Base-by-base conservation (phyloP, 2,888 invertebrate genomes). In the Aphidoletes aphidimyza region DNA sequence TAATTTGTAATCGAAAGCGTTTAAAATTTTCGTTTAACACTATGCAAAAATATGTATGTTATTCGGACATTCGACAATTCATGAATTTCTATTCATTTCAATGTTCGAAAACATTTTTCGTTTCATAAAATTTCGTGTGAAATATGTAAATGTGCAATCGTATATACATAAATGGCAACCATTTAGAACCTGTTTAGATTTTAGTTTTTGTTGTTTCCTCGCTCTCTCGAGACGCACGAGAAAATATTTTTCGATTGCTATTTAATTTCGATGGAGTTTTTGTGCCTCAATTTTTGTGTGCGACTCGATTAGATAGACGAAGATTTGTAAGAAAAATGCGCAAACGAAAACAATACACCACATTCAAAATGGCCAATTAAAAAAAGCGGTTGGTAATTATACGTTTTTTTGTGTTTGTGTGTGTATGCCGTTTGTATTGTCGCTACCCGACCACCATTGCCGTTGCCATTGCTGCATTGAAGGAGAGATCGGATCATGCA, bases 101-200 rank as follows among this genome's bases (percentile, higher is more conserved):
- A 39, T 5, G 11, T 8, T 11, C 39, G 39, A 39, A 39, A 39
- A n/a, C n/a, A n/a, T n/a, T n/a, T n/a, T n/a, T n/a, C 39, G 69
- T 69, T 69, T 69, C 69, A 69, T 69, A 30, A 69, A 69, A 69
- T 30, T 34, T 30, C 69, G 69, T 69, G 69, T 69, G 69, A 69
- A 69, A 69, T 69, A 69, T 69, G 69, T 69, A 69, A 69, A 69
- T 69, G 17, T 69, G 69, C 69, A 69, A 69, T 69, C 69, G n/a
- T n/a, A n/a, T n/a, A 69, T 19, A 39, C 54, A 69, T 69, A 69
- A 69, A 69, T 69, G 69, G 69, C 69, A 69, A 69, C 69, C 1
- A 69, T 69, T n/a, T 69, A 69, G 69, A 69, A 69, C 69, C 69
- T 69, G 69, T 34, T 69, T 30, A 69, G 69, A 54, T 69, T 30